Evolutionary conservation across 1,140 invertebrate genomes (phyloP).

Genomic region (Metaphire vulgaris): DNA sequence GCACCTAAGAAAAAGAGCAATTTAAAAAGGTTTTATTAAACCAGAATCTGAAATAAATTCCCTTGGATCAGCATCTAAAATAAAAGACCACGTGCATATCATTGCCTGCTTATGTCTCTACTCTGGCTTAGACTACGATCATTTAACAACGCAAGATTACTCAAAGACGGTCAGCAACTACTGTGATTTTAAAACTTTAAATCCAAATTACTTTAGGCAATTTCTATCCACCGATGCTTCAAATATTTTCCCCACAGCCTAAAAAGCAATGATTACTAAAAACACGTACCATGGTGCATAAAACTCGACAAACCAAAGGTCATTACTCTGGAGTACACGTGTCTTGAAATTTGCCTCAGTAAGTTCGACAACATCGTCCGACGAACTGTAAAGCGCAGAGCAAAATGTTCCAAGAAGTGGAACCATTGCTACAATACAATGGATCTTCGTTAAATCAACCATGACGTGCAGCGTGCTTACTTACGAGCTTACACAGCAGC

Average conservation of each 20-base stretch:
- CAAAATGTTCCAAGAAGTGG: constrained; percentile 40
- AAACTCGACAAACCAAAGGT: constrained; percentile 93
- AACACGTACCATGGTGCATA: constrained; percentile 74
- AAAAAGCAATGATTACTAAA: background rate
- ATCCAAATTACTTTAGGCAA: too few species aligned
- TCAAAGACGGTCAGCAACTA: background rate
- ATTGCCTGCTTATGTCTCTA: background rate
- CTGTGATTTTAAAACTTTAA: constrained; percentile 1
- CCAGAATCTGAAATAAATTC: background rate
- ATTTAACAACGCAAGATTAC: background rate
- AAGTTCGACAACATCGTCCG: constrained; percentile 80
- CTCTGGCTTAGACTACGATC: background rate
- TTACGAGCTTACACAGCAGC: too few species aligned
- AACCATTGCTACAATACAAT: background rate
- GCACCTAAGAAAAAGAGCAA: constrained; percentile 51
- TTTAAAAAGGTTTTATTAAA: constrained; percentile 12
- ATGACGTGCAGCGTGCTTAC: too few species aligned
- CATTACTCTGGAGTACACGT: constrained; percentile 74
- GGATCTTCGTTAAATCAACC: too few species aligned
- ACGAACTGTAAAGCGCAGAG: constrained; percentile 67
- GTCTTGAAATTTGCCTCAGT: constrained; percentile 84
- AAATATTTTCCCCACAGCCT: too few species aligned
- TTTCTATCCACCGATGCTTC: too few species aligned
- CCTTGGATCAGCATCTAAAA: background rate
- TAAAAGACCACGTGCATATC: background rate